A percentile compares a stretch with the other conserved stretches of the same genome.
phyloP scores from a whole-genome alignment of 1,140 invertebrate species.

The Neodiprion virginianus region DNA sequence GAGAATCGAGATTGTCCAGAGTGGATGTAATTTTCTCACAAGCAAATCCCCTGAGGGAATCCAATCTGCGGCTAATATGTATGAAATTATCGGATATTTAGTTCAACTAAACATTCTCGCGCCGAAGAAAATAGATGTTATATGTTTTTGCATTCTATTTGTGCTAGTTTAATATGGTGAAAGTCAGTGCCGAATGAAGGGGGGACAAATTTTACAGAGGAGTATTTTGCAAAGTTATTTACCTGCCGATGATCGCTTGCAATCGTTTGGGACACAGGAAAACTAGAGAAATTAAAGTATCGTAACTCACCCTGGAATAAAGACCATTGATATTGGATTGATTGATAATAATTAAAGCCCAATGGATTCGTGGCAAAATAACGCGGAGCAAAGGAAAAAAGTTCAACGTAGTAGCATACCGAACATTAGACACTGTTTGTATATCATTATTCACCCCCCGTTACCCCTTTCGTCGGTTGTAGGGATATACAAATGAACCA shows the following conservation, averaged over 20 bases:
- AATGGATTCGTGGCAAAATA: no score
- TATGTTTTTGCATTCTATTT: background rate
- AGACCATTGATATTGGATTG: no score
- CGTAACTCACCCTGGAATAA: no score
- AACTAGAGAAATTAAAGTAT: no score
- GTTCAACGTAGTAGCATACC: background rate
- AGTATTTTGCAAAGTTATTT: no score
- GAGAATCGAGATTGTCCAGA: background rate
- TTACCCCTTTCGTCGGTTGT: background rate
- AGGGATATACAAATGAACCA: background rate
- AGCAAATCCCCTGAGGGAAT: background rate
- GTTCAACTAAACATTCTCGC: background rate
- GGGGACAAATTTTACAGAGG: no score
- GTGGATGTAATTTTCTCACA: background rate
- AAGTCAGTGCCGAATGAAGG: no score
- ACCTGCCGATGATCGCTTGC: no score
- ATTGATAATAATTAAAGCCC: no score
- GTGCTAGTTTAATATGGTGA: no score
- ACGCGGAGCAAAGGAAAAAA: background rate
- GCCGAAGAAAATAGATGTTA: background rate
- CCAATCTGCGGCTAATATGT: background rate
- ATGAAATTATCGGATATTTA: background rate
- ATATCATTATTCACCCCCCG: constrained; percentile 8
- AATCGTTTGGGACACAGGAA: no score
- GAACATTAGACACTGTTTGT: constrained; percentile 11